Evolutionary conservation across 2,888 invertebrate genomes (phyloP).

Genomic region (Drepana falcataria): DNA sequence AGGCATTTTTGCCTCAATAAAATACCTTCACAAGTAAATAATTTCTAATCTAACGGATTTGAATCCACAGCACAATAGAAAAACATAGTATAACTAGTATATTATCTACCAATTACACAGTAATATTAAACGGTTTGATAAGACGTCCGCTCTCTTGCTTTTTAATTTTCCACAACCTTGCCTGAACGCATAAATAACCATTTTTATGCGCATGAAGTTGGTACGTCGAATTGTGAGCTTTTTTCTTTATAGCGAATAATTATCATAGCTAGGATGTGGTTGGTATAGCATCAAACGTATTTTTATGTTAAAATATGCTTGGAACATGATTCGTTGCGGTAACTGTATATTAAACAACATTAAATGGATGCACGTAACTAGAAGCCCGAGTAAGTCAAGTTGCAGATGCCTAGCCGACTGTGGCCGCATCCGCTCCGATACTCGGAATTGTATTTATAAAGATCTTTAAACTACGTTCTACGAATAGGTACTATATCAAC

Average conservation of each 20-base stretch:
- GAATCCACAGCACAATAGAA: too few species aligned
- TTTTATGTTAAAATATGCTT: background rate
- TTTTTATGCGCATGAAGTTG: background rate
- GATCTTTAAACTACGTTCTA: slow-evolving; percentile 51
- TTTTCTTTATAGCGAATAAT: background rate
- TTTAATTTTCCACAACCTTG: slow-evolving; percentile 62
- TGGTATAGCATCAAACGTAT: background rate
- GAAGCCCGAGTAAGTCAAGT: slow-evolving; percentile 74
- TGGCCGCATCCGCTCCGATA: slow-evolving; percentile 69
- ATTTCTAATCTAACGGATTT: too few species aligned
- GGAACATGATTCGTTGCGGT: background rate
- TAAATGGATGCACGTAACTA: slow-evolving; percentile 58
- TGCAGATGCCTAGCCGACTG: slow-evolving; percentile 74
- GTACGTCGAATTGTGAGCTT: background rate
- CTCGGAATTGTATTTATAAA: slow-evolving; percentile 74
- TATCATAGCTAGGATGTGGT: slow-evolving; percentile 19
- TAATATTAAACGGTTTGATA: slow-evolving; percentile 19
- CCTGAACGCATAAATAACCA: background rate
- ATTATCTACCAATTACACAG: slow-evolving; percentile 20
- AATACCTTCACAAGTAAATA: too few species aligned
- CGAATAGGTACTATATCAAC: slow-evolving; percentile 61
- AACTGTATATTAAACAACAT: slow-evolving; percentile 46
- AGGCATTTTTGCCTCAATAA: too few species aligned
- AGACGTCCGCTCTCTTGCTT: slow-evolving; percentile 35
- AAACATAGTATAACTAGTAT: slow-evolving; percentile 10